phyloP scores from a whole-genome alignment of 1,140 invertebrate species.

The Ceratitis capitata region DNA sequence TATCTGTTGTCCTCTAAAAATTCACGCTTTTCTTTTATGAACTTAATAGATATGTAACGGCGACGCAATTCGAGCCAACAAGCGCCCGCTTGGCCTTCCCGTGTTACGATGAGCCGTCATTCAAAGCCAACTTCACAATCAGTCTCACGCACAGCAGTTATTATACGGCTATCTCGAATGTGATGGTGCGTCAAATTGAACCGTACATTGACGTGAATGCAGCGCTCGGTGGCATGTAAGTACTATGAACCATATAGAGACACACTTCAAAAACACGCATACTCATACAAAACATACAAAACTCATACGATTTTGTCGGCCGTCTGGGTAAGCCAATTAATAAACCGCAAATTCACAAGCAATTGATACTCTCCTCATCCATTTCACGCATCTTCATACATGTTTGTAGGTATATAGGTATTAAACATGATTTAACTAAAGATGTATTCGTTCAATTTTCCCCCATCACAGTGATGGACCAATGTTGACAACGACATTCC shows the following conservation, averaged over 20 bases:
- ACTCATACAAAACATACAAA: neutral
- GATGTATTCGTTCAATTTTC: neutral
- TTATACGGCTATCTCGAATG: slow-evolving; percentile 71
- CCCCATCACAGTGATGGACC: slow-evolving; percentile 38
- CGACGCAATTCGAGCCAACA: slow-evolving; percentile 83
- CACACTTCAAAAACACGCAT: neutral
- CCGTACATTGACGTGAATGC: slow-evolving; percentile 46
- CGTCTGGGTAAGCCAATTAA: neutral
- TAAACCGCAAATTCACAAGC: slow-evolving; percentile 10
- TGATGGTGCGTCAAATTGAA: slow-evolving; percentile 60
- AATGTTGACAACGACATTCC: slow-evolving; percentile 64
- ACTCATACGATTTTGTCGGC: neutral
- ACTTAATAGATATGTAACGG: slow-evolving; percentile 73
- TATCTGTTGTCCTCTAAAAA: too few species aligned
- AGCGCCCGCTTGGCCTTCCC: slow-evolving; percentile 85
- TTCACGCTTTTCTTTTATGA: neutral
- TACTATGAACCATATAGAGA: neutral
- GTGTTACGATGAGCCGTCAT: slow-evolving; percentile 88
- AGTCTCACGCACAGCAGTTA: slow-evolving; percentile 68
- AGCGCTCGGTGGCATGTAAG: slow-evolving; percentile 38
- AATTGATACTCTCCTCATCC: neutral
- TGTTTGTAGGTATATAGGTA: neutral
- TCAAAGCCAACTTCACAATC: slow-evolving; percentile 78
- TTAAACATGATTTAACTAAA: neutral
- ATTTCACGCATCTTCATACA: neutral